phyloP scores from a whole-genome alignment of 2,113 vertebrate genomes.

The Toxotes jaculatrix region DNA sequence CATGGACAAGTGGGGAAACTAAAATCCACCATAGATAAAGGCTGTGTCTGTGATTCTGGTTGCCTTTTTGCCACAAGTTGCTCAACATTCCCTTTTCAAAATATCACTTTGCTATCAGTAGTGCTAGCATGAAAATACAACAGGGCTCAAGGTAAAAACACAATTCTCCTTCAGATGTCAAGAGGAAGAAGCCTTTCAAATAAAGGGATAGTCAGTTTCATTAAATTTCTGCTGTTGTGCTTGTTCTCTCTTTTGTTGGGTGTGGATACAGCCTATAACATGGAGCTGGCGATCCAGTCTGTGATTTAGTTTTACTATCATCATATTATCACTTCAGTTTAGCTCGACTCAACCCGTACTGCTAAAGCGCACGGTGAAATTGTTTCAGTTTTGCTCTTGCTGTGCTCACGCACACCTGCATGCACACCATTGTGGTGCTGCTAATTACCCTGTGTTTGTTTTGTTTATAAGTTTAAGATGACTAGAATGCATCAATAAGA shows the following conservation, averaged over 20 bases:
- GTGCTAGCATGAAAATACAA: background rate
- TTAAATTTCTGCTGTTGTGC: background rate
- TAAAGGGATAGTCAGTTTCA: background rate
- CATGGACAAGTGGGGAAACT: conserved; percentile 22
- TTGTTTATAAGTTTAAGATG: background rate
- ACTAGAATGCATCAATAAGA: background rate
- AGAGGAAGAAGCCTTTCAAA: background rate
- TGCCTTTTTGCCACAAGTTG: background rate
- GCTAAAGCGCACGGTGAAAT: background rate
- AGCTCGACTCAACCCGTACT: background rate
- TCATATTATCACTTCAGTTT: conserved; percentile 16
- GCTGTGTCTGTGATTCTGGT: background rate
- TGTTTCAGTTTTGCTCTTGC: background rate
- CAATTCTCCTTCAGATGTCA: background rate
- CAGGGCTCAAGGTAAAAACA: background rate
- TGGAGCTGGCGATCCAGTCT: conserved; percentile 3
- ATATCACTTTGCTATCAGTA: background rate
- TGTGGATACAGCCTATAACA: background rate
- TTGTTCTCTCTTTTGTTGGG: conserved; percentile 7
- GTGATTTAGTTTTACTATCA: conserved; percentile 14
- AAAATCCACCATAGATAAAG: background rate
- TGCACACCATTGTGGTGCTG: background rate
- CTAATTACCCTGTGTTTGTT: background rate
- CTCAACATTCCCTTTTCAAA: background rate
- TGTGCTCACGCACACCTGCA: background rate